phyloP scores from a whole-genome alignment of 2,113 vertebrate species.

The Prionailurus bengalensis region DNA sequence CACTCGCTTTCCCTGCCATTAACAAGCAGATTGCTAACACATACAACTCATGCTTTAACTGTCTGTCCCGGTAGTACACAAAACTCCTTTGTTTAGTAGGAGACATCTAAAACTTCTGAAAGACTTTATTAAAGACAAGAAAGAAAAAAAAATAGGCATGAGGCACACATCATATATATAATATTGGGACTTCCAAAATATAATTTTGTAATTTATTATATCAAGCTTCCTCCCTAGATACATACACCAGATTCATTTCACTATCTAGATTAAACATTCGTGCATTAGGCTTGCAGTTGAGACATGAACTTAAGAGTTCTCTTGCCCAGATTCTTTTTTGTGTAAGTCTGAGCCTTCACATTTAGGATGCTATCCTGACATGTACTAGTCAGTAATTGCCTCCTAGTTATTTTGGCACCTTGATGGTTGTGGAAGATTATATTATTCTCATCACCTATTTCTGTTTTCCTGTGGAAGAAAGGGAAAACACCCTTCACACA shows the following conservation, averaged over 20 bases:
- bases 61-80: neutral
- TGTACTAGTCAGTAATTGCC: neutral
- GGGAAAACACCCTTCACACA: neutral
- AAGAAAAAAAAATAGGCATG: neutral
- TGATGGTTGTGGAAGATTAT: neutral
- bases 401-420: neutral
- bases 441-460: neutral
- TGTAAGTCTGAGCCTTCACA: neutral
- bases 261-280: neutral
- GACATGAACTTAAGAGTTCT: neutral
- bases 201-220: neutral
- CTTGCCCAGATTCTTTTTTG: neutral
- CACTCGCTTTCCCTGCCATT: conserved; percentile 36
- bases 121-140: neutral
- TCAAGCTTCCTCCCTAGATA: neutral
- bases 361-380: neutral
- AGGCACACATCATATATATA: neutral
- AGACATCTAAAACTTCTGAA: neutral
- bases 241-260: neutral
- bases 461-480: neutral
- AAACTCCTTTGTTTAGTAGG: neutral
- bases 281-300: neutral
- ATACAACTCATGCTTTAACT: neutral
- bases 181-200: neutral
- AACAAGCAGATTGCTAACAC: neutral